phyloP scores from a whole-genome alignment of 2,888 invertebrate species.

The Drosophila recens region DNA sequence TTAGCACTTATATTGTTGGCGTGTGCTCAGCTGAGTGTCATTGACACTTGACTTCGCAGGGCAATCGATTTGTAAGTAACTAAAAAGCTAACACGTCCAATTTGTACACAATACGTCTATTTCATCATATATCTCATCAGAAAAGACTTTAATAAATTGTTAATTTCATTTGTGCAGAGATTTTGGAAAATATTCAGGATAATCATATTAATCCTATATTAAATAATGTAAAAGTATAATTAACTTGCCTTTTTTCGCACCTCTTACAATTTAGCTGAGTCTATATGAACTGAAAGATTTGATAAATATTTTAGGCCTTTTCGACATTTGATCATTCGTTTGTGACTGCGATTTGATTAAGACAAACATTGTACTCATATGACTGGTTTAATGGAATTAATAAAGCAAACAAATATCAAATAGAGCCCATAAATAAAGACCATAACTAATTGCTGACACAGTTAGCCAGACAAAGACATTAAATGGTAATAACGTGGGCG shows the following conservation, averaged over 20 bases:
- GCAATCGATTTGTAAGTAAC: conserved; percentile 1
- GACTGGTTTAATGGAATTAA: conserved; percentile 52
- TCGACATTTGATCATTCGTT: not conserved
- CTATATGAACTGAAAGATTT: too few species aligned
- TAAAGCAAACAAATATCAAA: conserved; percentile 70
- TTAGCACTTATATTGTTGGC: conserved; percentile 58
- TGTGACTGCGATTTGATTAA: conserved; percentile 25
- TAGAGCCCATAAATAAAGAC: conserved; percentile 70
- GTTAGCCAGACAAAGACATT: conserved; percentile 72
- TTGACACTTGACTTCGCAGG: conserved; percentile 40
- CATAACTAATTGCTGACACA: conserved; percentile 79
- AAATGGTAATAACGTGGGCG: conserved; percentile 66
- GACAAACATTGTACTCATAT: conserved; percentile 34
- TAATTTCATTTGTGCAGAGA: not conserved
- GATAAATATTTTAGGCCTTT: not conserved
- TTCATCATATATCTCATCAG: not conserved
- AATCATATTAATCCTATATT: not conserved
- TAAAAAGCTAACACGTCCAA: not conserved
- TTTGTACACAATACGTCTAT: not conserved
- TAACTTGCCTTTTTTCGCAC: too few species aligned
- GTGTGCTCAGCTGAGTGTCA: conserved; percentile 46
- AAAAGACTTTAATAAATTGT: not conserved
- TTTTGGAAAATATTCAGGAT: not conserved
- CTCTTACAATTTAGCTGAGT: not conserved
- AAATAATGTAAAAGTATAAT: not conserved